Base-by-base conservation (phyloP, 2,797 vertebrate genomes). In the Tolypeutes matacus region DNA sequence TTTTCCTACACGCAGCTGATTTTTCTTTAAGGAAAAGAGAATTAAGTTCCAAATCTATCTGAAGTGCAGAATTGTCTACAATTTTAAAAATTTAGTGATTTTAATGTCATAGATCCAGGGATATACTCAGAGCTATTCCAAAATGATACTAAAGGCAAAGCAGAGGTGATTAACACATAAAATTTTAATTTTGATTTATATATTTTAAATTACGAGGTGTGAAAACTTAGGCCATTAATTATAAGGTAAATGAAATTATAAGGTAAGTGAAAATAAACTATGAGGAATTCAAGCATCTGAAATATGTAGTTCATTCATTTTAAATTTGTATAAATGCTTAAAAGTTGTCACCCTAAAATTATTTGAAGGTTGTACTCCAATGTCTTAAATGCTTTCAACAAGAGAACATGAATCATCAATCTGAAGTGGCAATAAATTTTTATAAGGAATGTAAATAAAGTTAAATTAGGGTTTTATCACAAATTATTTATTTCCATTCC, bases 331-430 rank as follows among this genome's bases (percentile, higher is more conserved):
- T 62, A 56, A 93, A 83, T 34, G 58, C 1, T 70, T 8, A 29
- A 85, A 85, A 92, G 18, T 80, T 78, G 70, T 83, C 20, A 69
- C 42, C 29, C 73, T 80, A 69, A 86, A 86, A 67, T 53, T 70
- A 84, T 86, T 81, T 95, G 46, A 91, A 73, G 25, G 1, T 81
- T 42, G 12, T 65, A 58, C 6, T 76, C 39, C 69, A 72, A 69
- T 69, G 31, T 23, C 2, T 85, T 76, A 64, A 90, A 72, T 88
- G 23, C 18, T 75, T 93, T 77, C 67, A 29, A 82, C 67, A 12
- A 46, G 21, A 72, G 36, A 84, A 77, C 65, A 89, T 83, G 1
- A 53, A 88, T 65, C 17, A 67, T 42, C 29, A 67, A 58, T 20
- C 11, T 12, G 84, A 78, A 85, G 34, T 76, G 29, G 60, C 8